phyloP scores from a whole-genome alignment of 2,113 vertebrate genomes.

The Oenanthe oenanthe region DNA sequence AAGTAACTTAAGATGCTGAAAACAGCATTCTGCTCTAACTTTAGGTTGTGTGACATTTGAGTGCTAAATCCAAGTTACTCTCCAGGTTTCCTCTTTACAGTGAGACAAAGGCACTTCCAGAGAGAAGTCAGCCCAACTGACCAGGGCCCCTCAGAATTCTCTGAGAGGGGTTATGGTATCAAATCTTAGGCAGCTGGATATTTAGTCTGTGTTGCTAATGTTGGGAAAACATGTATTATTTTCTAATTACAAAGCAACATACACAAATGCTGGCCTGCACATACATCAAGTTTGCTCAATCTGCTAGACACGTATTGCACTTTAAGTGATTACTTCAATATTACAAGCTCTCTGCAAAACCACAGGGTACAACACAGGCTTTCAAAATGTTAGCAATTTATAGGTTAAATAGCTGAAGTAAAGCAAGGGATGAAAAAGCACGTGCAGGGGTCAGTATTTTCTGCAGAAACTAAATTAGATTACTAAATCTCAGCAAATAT shows the following conservation, averaged over 20 bases:
- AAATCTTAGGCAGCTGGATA: not conserved
- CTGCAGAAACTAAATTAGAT: not conserved
- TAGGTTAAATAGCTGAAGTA: not conserved
- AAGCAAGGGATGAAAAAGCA: not conserved
- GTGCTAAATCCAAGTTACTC: not conserved
- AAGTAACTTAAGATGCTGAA: not conserved
- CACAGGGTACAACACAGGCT: not conserved
- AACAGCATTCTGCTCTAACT: not conserved
- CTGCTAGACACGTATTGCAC: not conserved
- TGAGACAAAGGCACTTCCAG: not conserved
- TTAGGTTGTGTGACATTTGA: not conserved
- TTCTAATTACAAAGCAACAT: not conserved
- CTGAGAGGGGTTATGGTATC: not conserved
- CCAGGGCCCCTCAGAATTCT: not conserved
- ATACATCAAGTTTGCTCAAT: not conserved
- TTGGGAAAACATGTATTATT: not conserved
- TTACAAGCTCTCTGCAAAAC: not conserved
- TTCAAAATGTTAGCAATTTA: not conserved
- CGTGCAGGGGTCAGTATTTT: not conserved
- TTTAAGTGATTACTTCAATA: not conserved
- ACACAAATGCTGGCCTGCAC: not conserved
- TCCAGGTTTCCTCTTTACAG: not conserved
- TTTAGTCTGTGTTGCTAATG: not conserved
- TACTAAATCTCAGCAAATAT: conserved; percentile 14
- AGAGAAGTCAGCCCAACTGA: not conserved